phyloP scores from a whole-genome alignment of 2,113 vertebrate species.

The Tenebrosternarchus preto region DNA sequence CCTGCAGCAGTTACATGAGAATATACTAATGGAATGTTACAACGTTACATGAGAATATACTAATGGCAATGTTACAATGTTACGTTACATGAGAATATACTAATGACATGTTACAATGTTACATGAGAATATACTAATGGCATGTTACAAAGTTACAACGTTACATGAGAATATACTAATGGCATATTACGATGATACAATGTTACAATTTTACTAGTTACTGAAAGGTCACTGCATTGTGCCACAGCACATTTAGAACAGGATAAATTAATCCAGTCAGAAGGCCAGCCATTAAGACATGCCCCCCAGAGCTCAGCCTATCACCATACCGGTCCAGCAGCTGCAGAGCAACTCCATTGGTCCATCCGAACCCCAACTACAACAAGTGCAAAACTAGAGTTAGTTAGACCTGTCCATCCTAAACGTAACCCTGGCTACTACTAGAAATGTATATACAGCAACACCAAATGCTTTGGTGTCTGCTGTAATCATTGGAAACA shows the following conservation, averaged over 20 bases:
- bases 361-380: conserved; percentile 85
- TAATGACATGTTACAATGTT: too few species aligned
- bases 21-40: too few species aligned
- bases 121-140: too few species aligned
- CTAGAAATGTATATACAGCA: background rate
- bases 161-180: too few species aligned
- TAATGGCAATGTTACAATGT: too few species aligned
- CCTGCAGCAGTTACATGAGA: too few species aligned
- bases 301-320: conserved; percentile 58
- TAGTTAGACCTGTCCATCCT: background rate
- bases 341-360: conserved; percentile 77
- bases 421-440: background rate
- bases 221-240: background rate
- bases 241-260: conserved; percentile 22
- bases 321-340: conserved; percentile 75
- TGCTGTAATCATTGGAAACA: background rate
- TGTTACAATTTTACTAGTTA: too few species aligned
- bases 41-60: too few species aligned
- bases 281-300: conserved; percentile 34
- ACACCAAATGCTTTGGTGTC: background rate
- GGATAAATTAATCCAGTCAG: conserved; percentile 49
- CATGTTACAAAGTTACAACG: too few species aligned
- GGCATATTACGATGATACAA: too few species aligned
- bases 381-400: background rate
- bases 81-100: too few species aligned